These are phyloP conservation scores for Orientallactaga bullata DNA, from an alignment of 2,113 vertebrate genomes.

Conservation along the genomic window DNA sequence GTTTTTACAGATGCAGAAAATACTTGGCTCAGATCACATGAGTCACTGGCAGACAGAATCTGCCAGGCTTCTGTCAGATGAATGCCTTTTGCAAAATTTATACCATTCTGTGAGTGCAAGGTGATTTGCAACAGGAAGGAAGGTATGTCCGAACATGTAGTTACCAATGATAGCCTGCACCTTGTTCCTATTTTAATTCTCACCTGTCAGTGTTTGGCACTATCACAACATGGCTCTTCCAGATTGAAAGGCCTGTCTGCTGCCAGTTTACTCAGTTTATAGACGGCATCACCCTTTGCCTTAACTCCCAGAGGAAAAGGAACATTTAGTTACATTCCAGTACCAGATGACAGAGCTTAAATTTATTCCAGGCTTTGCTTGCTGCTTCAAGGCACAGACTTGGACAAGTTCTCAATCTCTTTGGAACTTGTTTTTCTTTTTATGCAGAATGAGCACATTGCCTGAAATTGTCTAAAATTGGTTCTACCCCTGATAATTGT, in stretches of 20 bases:
- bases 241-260: background rate
- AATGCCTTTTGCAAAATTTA: background rate
- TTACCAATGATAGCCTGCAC: too few relatives aligned
- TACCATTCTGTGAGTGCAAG: background rate
- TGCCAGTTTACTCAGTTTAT: background rate
- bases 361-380: background rate
- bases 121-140: background rate
- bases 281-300: background rate
- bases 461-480: background rate
- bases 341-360: background rate
- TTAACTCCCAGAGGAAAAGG: background rate
- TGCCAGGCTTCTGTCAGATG: background rate
- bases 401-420: background rate
- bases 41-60: background rate
- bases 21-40: background rate
- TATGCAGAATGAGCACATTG: background rate
- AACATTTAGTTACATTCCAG: background rate
- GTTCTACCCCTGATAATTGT: slow-evolving; percentile 3
- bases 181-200: background rate
- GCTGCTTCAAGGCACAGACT: background rate
- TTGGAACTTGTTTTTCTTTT: background rate
- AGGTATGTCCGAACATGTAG: background rate
- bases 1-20: background rate
- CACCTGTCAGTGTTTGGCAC: background rate
- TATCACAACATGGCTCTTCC: background rate